Percentiles rank a stretch among this genome's conserved stretches.
Conservation (phyloP, 2,888 invertebrate genomes). For the Nomada lathburiana region DNA sequence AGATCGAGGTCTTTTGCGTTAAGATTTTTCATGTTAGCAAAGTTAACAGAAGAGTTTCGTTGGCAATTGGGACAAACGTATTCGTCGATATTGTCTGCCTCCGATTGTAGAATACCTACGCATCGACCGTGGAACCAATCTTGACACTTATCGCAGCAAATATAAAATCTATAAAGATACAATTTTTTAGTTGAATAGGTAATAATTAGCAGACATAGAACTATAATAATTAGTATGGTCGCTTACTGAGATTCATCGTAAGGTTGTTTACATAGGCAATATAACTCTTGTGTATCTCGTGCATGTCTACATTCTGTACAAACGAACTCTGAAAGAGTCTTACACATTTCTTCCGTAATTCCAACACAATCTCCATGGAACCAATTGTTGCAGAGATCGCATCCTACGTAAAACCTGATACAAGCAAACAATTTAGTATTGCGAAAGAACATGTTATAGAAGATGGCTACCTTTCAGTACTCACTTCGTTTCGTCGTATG, state of each 20-base stretch:
- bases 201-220: neutral
- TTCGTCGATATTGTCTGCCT: conserved; percentile 97
- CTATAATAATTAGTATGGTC: neutral
- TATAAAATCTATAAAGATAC: conserved; percentile 92
- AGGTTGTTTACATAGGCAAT: conserved; percentile 97
- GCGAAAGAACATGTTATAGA: neutral
- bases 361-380: conserved; percentile 99
- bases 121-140: conserved; percentile 99
- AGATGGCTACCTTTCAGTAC: conserved; percentile 64
- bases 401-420: conserved; percentile 96
- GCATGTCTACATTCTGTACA: conserved; percentile 94
- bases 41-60: conserved; percentile 94
- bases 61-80: conserved; percentile 99
- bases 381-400: conserved; percentile 99
- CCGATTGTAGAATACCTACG: conserved; percentile 96
- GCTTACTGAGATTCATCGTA: conserved; percentile 98
- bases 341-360: conserved; percentile 96
- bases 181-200: conserved; percentile 21
- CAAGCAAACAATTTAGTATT: conserved; percentile 2
- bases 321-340: conserved; percentile 95
- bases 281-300: conserved; percentile 95
- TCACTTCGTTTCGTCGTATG: conserved; percentile 97
- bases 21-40: conserved; percentile 95
- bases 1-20: conserved; percentile 92
- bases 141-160: conserved; percentile 99